Base-by-base conservation (phyloP, 2,888 invertebrate genomes). In the Macrosoma leucophasiata region DNA sequence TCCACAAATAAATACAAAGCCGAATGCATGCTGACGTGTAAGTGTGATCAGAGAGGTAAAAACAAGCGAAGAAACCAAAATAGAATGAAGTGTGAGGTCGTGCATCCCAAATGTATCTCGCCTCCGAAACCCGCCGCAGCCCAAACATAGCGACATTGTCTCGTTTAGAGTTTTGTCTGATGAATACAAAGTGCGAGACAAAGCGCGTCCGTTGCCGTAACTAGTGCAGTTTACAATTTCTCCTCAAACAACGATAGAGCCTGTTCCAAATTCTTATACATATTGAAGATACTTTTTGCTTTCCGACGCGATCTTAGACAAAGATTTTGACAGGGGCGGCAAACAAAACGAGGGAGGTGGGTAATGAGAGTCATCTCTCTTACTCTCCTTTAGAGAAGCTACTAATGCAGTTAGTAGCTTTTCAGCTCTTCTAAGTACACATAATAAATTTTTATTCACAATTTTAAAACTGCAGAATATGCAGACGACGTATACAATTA, bases 111-210 rank as follows among this genome's bases (percentile, higher is more conserved):
- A 23, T 15, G 5, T 7, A 14, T 19, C n/a, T 9, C 18, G 6
- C 25, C 5, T 21, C 20, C 21, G 21, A 10, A 7, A n/a, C n/a
- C 14, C n/a, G 14, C 13, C 12, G 13, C 15, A 10, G 14, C 22
- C n/a, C 14, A n/a, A 17, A 10, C 12, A 11, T 21, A 10, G 14
- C 22, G 13, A 9, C n/a, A n/a, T 17, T 17, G 8, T 17, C 11
- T 7, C 4, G 18, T 24, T 11, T 5, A 14, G 18, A 13, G 27
- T 34, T 62, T 74, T 74, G 77, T 75, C 75, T 70, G 74, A 75
- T 61, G 71, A 71, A 57, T 37, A 48, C 47, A 45, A 33, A 51
- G 63, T 58, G 64, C 58, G 55, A 55, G 58, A 59, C 44, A 62
- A 62, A 64, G 51, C 15, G 32, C 17, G 24, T 9, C 7, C 11